These are phyloP conservation scores for Hyppa rectilinea DNA, from an alignment of 2,888 invertebrate species.

Conservation along the genomic window DNA sequence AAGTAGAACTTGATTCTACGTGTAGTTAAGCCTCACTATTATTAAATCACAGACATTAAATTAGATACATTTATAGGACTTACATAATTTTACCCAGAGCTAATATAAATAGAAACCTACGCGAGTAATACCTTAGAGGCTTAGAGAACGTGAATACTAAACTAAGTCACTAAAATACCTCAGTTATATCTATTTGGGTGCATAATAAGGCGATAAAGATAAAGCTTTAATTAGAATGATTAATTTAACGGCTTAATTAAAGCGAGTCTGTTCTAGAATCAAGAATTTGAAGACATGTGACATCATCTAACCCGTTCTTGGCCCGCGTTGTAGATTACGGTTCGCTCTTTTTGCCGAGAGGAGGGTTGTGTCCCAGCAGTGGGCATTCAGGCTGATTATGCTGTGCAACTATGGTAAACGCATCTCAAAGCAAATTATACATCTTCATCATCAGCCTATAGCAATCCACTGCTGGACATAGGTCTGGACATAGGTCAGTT, in stretches of 20 bases:
- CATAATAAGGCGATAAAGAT: conserved; percentile 26
- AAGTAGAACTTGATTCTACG: background rate
- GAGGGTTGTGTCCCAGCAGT: too few species aligned
- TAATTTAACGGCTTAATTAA: conserved; percentile 14
- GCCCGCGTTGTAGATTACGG: too few species aligned
- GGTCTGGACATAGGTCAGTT: too few species aligned
- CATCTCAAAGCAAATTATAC: too few species aligned
- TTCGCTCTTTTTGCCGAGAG: too few species aligned
- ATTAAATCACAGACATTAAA: background rate
- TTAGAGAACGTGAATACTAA: conserved; percentile 28
- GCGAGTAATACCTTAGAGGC: conserved; percentile 13
- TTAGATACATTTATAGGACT: conserved; percentile 19
- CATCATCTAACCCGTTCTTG: too few species aligned
- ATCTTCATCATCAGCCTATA: too few species aligned
- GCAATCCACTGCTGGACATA: too few species aligned
- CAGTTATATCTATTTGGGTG: conserved; percentile 5
- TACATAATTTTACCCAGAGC: background rate
- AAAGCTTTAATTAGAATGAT: conserved; percentile 34
- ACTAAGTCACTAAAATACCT: conserved; percentile 27
- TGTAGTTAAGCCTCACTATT: background rate
- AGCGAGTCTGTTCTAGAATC: background rate
- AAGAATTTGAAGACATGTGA: too few species aligned
- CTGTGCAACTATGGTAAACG: too few species aligned
- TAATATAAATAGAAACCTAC: conserved; percentile 29
- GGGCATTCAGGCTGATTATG: too few species aligned